A percentile compares a stretch with the other conserved stretches of the same genome.
Conservation (phyloP, 2,888 invertebrate species). For the Loripinus fragilis region DNA sequence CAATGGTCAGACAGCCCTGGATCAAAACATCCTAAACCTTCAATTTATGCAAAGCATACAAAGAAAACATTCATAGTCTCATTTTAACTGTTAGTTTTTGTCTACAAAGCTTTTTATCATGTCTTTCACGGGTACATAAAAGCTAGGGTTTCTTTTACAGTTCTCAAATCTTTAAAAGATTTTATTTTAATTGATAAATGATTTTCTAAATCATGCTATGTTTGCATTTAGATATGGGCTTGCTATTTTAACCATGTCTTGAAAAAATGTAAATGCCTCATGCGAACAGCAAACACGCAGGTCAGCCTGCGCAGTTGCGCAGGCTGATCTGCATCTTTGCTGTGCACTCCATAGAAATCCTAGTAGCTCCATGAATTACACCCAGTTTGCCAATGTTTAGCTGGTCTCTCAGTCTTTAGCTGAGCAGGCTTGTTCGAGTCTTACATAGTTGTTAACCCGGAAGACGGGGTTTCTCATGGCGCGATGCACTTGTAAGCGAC, state of each 20-base stretch:
- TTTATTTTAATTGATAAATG: neutral
- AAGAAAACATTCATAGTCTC: neutral
- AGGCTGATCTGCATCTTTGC: too few relatives aligned
- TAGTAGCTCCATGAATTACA: too few relatives aligned
- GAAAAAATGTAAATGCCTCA: neutral
- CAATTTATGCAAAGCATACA: neutral
- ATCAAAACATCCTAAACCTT: neutral
- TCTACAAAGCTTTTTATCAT: neutral
- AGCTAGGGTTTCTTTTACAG: neutral
- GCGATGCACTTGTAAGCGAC: too few relatives aligned
- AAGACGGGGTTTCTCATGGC: too few relatives aligned
- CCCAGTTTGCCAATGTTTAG: too few relatives aligned
- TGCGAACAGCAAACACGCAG: neutral
- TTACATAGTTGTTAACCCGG: too few relatives aligned
- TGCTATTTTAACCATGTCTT: neutral
- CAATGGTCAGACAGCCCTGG: neutral
- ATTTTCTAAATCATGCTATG: neutral
- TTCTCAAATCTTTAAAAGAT: neutral
- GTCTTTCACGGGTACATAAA: neutral
- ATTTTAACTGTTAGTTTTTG: neutral
- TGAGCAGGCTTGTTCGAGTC: too few relatives aligned
- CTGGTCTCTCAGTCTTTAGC: too few relatives aligned
- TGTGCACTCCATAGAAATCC: too few relatives aligned
- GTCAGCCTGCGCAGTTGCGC: too few relatives aligned
- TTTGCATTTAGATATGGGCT: neutral